Evolutionary conservation across 1,140 invertebrate genomes (phyloP), one percentile per base, ranked within the genome.

Genomic region (Drosophila kohkoa): DNA sequence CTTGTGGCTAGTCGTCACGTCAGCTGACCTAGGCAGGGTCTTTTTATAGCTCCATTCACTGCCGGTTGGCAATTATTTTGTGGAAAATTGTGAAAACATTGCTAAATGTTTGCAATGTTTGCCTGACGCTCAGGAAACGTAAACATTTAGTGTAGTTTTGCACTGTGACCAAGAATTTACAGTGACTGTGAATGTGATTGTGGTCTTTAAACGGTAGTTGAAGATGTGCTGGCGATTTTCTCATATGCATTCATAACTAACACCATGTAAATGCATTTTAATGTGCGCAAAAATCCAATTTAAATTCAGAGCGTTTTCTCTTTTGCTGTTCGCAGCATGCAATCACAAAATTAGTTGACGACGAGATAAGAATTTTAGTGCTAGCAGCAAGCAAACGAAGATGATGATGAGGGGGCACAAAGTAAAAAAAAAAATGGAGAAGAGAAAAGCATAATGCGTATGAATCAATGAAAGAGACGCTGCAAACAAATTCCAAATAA

Each of bases 181-280:
- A 3, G 10, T 38, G 35, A 65, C 81, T 81, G 15, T 25, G 20
- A 25, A 3, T 25, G 20, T 4, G 20, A 25, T 25, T 25, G 20
- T 25, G 11, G 7, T 55, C 15, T 35, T 65, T 65, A 58, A 72
- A 15, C 13, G 62, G 16, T n/a, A 10, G 13, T 28, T 13, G 30
- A 32, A 15, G 7, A 5, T 20, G 5, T 54, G 48, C 52, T 54
- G 16, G 59, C 3, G 11, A 30, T 57, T 35, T 71, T 48, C 82
- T 81, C 81, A 89, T 89, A 89, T 89, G 86, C 86, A 89, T 89
- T 89, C 85, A 89, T 89, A 90, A 90, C 86, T 89, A 89, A 81
- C 86, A 63, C 62, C 59, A 81, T 81, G 81, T 68, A 89, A 89
- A 89, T 89, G 86, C 85, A 89, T 89, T 89, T 81, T 89, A 89